Evolutionary conservation across 53 echinoderm and acorn worm genomes (phyloP).

Genomic region (Hippasteria phrygiana): DNA sequence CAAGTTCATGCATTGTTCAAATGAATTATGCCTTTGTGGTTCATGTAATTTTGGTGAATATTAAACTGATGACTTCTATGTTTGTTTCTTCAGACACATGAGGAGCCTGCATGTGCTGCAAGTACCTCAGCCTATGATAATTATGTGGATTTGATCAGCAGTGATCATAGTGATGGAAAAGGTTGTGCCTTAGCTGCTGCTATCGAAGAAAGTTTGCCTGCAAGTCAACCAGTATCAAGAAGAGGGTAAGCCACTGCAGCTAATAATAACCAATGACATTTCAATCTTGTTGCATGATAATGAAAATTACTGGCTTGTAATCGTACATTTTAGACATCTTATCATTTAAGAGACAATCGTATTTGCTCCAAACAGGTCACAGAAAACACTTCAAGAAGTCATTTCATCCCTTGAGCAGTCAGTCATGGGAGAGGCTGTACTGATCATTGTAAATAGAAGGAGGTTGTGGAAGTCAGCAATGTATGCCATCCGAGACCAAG

Average conservation of each 20-base stretch:
- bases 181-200: neutral
- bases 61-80: too few relatives aligned
- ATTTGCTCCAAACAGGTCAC: slow-evolving; percentile 7
- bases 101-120: neutral
- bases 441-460: slow-evolving; percentile 9
- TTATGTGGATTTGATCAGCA: slow-evolving; percentile 1
- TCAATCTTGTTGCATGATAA: neutral
- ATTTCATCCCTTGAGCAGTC: neutral
- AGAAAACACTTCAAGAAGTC: slow-evolving; percentile 12
- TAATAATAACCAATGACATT: neutral
- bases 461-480: slow-evolving; percentile 18
- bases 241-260: neutral
- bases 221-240: neutral
- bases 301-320: too few relatives aligned
- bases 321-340: too few relatives aligned
- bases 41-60: too few relatives aligned
- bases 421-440: slow-evolving; percentile 10
- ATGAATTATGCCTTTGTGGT: too few relatives aligned
- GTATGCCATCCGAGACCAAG: neutral
- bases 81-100: too few relatives aligned
- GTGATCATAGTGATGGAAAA: neutral
- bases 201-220: slow-evolving; percentile 19
- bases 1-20: too few relatives aligned
- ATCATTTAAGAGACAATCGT: too few relatives aligned
- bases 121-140: neutral